Percentiles rank a stretch among this genome's conserved stretches.
These are phyloP conservation scores for Drosophila anceps DNA, from an alignment of 2,888 invertebrate genomes.

Conservation along the genomic window DNA sequence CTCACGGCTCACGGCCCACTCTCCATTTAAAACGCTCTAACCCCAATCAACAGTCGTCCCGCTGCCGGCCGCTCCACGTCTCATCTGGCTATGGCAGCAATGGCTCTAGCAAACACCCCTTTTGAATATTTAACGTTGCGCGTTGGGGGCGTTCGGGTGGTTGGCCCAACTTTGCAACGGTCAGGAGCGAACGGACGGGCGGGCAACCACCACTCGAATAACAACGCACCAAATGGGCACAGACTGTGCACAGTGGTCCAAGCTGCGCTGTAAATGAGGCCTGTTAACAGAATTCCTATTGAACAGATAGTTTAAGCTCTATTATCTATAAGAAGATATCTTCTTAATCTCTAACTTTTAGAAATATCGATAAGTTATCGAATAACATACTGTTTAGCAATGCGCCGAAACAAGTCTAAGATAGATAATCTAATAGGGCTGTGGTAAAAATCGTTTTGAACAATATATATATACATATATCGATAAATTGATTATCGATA, in stretches of 20 bases:
- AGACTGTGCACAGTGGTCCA: conserved; percentile 40
- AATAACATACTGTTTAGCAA: neutral
- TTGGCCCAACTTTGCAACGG: conserved; percentile 42
- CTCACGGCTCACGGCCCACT: neutral
- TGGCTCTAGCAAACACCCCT: conserved; percentile 30
- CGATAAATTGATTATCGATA: too few relatives aligned
- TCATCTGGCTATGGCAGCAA: neutral
- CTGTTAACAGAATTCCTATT: neutral
- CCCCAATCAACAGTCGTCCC: conserved; percentile 2
- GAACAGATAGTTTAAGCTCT: neutral
- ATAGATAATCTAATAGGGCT: neutral
- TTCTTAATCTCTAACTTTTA: neutral
- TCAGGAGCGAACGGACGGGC: conserved; percentile 22
- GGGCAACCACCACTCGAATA: conserved; percentile 46
- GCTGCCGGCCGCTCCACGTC: neutral
- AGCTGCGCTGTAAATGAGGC: neutral
- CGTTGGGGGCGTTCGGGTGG: conserved; percentile 33
- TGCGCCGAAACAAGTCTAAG: neutral
- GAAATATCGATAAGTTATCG: neutral
- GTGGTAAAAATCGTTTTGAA: neutral
- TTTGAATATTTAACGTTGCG: conserved; percentile 12
- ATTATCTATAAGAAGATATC: neutral
- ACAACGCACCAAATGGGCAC: conserved; percentile 35
- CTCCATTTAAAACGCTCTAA: conserved; percentile 8
- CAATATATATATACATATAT: too few relatives aligned